Base-by-base conservation (phyloP, 92 coral and sea anemone genomes). In the Diadumene lineata region DNA sequence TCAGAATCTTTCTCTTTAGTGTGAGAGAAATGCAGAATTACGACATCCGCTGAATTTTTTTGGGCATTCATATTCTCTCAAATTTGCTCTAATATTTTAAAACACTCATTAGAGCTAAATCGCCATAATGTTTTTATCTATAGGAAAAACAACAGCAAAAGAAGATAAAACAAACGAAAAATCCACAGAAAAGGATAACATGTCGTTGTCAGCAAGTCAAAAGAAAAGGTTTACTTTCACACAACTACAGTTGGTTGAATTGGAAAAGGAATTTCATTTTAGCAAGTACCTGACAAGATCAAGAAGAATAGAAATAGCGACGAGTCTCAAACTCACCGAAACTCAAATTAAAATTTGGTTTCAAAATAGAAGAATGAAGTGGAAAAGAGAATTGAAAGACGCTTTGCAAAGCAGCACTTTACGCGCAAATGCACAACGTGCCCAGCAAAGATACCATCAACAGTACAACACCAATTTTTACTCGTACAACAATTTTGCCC, bases 291-390 rank as follows among this genome's bases (percentile, higher is more conserved):
- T 96, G 28, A 96, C 99, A 23, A 85, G 99, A 55, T 83, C 99
- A 11, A 72, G 99, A 24, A 87, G 99, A 29, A 83, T 92, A 21
- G 99, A 96, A 72, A 96, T 96, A 57, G 97, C 99, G 43, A 78
- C 97, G 51, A 90, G 90, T 72, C 80, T 96, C 34, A 92, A 84
- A 60, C 88, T 96, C 60, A 96, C 97, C 6, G 99, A 96, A 80
- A 89, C 90, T 43, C 99, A 96, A 81, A 92, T 96, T 66, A 96
- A 96, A 70, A 92, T 96, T 34, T 96, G 99, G 99, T 96, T 96
- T 80, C 99, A 96, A 81, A 96, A 96, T 81, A 77, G 99, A 50
- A 81, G 99, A 31, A 96, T 96, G 99, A 96, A 96, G 67, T 96
- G 99, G 99, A 96, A 96, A 63, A 81, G 99, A 66, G 97, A 93